Percentiles rank a stretch among this genome's conserved stretches.
Evolutionary conservation across 2,888 invertebrate genomes (phyloP).

Genomic region (Xestia sexstrigata): DNA sequence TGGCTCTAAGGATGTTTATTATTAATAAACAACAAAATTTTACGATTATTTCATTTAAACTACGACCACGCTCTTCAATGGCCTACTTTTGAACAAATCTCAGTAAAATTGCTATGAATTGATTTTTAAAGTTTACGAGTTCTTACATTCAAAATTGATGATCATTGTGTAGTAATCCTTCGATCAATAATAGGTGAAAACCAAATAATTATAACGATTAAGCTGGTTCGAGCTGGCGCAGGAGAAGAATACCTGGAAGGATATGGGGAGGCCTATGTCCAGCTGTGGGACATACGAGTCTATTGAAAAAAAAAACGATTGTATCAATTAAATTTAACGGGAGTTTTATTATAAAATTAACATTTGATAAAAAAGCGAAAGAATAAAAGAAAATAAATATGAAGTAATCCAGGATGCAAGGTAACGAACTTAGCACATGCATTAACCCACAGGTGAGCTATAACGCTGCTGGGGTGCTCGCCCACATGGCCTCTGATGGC

Average conservation of each 20-base stretch:
- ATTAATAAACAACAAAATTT: neutral
- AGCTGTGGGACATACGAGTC: too few species aligned
- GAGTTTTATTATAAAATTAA: neutral
- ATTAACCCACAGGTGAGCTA: slow-evolving; percentile 93
- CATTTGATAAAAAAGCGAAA: neutral
- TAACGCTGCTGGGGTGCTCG: slow-evolving; percentile 98
- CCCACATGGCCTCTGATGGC: slow-evolving; percentile 98
- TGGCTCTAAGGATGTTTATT: neutral
- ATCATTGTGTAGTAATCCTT: neutral
- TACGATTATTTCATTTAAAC: neutral
- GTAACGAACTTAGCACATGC: neutral
- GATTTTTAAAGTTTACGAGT: neutral
- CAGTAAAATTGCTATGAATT: neutral
- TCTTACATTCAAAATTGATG: neutral
- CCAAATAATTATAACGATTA: neutral
- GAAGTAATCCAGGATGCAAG: neutral
- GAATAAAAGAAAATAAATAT: neutral
- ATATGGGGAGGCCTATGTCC: too few species aligned
- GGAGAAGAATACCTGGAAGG: too few species aligned
- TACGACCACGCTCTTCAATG: neutral
- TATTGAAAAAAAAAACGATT: too few species aligned
- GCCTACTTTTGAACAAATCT: neutral
- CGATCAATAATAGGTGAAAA: too few species aligned
- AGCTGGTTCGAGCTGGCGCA: too few species aligned
- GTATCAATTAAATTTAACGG: neutral